These are phyloP conservation scores for Tapirus indicus DNA, from an alignment of 2,797 vertebrate genomes.

Conservation along the genomic window DNA sequence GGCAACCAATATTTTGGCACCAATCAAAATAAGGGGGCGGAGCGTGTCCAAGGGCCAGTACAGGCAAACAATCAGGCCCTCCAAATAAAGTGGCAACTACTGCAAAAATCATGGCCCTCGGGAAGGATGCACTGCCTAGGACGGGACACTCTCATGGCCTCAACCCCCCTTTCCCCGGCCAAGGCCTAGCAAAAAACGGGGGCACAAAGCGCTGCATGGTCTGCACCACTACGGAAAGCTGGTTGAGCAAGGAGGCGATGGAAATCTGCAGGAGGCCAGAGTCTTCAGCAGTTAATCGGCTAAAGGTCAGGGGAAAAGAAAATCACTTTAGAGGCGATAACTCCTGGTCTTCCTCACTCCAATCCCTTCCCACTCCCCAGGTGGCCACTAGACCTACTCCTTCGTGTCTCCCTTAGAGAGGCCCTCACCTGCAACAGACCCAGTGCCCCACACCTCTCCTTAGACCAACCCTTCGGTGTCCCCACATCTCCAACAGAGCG, in stretches of 20 bases:
- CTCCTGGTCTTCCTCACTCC: not conserved
- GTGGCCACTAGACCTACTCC: not conserved
- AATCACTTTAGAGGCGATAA: constrained; percentile 86
- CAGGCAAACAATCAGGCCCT: not conserved
- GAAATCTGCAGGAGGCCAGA: constrained; percentile 90
- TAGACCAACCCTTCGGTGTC: not conserved
- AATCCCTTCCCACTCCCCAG: not conserved
- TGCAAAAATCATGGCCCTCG: not conserved
- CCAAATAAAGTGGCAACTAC: not conserved
- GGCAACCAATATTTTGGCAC: not conserved
- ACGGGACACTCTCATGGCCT: not conserved
- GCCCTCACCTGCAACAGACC: not conserved
- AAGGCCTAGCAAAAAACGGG: not conserved
- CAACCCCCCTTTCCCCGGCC: not conserved
- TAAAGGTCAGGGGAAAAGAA: constrained; percentile 82
- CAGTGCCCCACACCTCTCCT: not conserved
- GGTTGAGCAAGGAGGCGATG: constrained; percentile 90
- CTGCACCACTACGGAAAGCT: constrained; percentile 87
- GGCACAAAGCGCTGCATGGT: constrained; percentile 50
- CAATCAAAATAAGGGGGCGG: not conserved
- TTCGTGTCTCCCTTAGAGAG: not conserved
- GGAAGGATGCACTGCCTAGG: not conserved
- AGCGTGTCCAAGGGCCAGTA: not conserved
- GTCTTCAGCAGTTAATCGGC: constrained; percentile 87
- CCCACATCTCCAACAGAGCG: no score